These are phyloP conservation scores for Ostrea edulis DNA, from an alignment of 1,140 invertebrate species.

Conservation along the genomic window DNA sequence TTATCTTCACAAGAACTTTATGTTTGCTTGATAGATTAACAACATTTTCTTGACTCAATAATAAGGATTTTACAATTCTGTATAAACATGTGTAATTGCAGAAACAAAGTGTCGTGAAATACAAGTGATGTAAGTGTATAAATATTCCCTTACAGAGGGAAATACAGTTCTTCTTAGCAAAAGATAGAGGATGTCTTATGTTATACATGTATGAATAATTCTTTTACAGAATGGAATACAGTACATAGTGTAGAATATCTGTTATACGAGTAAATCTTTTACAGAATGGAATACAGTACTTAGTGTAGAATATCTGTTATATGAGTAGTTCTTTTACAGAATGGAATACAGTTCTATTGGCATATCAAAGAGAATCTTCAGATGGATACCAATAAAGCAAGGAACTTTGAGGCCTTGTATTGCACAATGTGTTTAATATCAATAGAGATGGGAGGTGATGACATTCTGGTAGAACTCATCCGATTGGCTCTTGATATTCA, in stretches of 20 bases:
- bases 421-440: conserved; percentile 93
- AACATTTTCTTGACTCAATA: too few species aligned
- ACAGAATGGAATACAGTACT: not conserved
- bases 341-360: conserved; percentile 74
- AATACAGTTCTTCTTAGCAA: too few species aligned
- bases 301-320: not conserved
- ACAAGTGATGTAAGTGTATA: too few species aligned
- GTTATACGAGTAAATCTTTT: not conserved
- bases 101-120: too few species aligned
- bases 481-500: conserved; percentile 87
- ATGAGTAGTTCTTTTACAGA: conserved; percentile 58
- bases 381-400: conserved; percentile 88
- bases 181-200: too few species aligned
- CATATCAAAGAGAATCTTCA: conserved; percentile 86
- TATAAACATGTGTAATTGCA: too few species aligned
- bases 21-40: too few species aligned
- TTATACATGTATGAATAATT: too few species aligned
- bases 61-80: too few species aligned
- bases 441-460: conserved; percentile 91
- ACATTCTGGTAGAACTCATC: conserved; percentile 92
- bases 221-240: too few species aligned
- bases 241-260: not conserved
- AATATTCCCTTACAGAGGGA: too few species aligned
- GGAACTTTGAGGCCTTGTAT: conserved; percentile 93
- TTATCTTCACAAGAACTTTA: too few species aligned